Base-by-base conservation (phyloP, 2,113 vertebrate genomes). In the Xiphophorus hellerii region DNA sequence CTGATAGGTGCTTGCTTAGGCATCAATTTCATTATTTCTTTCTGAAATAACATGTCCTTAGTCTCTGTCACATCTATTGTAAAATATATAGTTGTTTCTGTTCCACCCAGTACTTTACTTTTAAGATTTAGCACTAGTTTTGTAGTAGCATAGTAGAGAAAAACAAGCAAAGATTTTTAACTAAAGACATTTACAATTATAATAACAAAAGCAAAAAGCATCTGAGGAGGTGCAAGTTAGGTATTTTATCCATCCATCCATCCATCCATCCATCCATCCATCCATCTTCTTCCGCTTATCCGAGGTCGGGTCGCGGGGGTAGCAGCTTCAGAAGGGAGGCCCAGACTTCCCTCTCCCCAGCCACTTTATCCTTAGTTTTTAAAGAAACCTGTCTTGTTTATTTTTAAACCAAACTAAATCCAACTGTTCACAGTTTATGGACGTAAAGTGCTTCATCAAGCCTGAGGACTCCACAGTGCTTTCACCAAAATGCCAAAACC, bases 101-200 rank as follows among this genome's bases (percentile, higher is more conserved):
- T 44, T 63, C 70, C n/a, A 70, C 28, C 31, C 72, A 72, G 8
- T 29, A 67, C 25, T 42, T 42, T 28, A 15, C 37, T 42, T 37
- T n/a, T 42, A 15, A 66, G 11, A 71, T 63, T 76, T 64, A 63
- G 74, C 69, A 64, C 22, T 62, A 30, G 22, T 65, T 74, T 81
- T 84, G 73, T 69, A 61, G 54, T 22, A 76, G 14, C 17, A 17
- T 48, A 2, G 17, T 48, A 48, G 44, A 48, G 6, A 42, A 15
- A 42, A 42, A 1, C 14, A 15, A 15, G 39, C 1, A 4, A 15
- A 4, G 39, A 42, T 1, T 42, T 48, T 20, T 48, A 48, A 5
- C 44, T 48, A 17, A 20, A 48, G 14, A 48, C 20, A 17, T 48
- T 48, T 48, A 48, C 1, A 48, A 2, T 48, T 20, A 20, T 3